Evolutionary conservation across 2,113 vertebrate species (phyloP).

Genomic region (Austrofundulus limnaeus): DNA sequence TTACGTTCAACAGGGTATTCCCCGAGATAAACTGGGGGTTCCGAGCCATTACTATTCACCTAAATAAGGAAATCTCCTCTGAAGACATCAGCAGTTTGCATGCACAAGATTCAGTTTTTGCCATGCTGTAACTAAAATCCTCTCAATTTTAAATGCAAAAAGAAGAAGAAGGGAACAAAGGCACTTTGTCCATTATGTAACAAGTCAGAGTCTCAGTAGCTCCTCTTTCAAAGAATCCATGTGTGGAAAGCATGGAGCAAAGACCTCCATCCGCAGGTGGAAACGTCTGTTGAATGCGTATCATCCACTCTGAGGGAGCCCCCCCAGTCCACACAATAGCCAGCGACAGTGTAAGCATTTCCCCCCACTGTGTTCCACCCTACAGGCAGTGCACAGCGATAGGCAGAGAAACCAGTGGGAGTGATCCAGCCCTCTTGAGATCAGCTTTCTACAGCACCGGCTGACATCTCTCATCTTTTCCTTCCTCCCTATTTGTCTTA

Average conservation of each 20-base stretch:
- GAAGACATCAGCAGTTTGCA: conserved; percentile 21
- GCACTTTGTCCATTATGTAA: conserved; percentile 67
- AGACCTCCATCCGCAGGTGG: conserved; percentile 57
- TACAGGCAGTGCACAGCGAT: conserved; percentile 52
- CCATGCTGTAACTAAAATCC: conserved; percentile 23
- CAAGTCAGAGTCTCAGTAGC: conserved; percentile 52
- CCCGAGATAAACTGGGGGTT: conserved; percentile 50
- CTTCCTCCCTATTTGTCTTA: conserved; percentile 51
- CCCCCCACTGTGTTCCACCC: conserved; percentile 62
- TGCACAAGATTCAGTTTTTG: conserved; percentile 18
- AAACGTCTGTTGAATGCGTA: conserved; percentile 54
- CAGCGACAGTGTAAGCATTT: conserved; percentile 64
- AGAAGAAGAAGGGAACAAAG: conserved; percentile 32
- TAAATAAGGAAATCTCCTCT: conserved; percentile 27
- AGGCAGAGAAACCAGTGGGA: conserved; percentile 69
- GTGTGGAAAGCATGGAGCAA: conserved; percentile 41
- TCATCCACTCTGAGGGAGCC: conserved; percentile 61
- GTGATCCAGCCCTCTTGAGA: conserved; percentile 73
- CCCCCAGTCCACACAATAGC: conserved; percentile 68
- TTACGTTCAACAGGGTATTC: conserved; percentile 63
- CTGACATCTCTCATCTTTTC: conserved; percentile 61
- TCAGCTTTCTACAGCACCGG: conserved; percentile 60
- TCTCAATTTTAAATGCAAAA: conserved; percentile 31
- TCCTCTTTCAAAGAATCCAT: conserved; percentile 52
- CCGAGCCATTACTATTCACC: conserved; percentile 45